Percentiles rank a stretch among this genome's conserved stretches.
Evolutionary conservation across 2,888 invertebrate genomes (phyloP).

Genomic region (Cremastinae sp.): DNA sequence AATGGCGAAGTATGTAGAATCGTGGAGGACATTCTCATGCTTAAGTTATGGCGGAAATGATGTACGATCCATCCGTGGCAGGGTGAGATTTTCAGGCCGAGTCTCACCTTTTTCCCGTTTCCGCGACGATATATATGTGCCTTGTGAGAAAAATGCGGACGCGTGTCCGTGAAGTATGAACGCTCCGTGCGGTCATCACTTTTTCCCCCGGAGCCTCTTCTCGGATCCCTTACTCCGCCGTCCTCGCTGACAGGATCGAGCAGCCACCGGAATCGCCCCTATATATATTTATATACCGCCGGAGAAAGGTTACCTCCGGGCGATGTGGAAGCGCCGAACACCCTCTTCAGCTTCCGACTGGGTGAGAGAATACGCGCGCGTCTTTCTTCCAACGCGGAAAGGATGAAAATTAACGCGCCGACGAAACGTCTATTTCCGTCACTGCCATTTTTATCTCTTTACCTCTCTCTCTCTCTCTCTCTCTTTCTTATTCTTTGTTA

Average conservation of each 20-base stretch:
- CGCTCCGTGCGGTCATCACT: constrained; percentile 29
- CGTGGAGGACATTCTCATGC: constrained; percentile 65
- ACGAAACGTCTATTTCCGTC: too few species aligned
- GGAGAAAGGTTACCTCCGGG: constrained; percentile 10
- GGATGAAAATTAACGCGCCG: too few species aligned
- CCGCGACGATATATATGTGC: constrained; percentile 70
- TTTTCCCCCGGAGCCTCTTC: constrained; percentile 30
- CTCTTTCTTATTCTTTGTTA: too few species aligned
- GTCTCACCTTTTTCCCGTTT: constrained; percentile 65
- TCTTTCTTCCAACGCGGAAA: too few species aligned
- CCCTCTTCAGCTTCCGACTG: constrained; percentile 34
- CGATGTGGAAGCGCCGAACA: constrained; percentile 2
- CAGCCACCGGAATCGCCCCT: constrained; percentile 14
- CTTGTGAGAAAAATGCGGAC: not conserved
- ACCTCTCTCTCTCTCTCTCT: too few species aligned
- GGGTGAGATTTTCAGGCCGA: not conserved
- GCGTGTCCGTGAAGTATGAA: constrained; percentile 3
- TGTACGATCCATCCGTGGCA: constrained; percentile 74
- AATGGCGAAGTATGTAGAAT: constrained; percentile 46
- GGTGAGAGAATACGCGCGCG: too few species aligned
- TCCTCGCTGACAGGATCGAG: constrained; percentile 45
- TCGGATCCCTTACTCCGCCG: constrained; percentile 42
- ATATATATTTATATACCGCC: constrained; percentile 1
- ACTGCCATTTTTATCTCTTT: too few species aligned
- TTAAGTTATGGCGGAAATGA: constrained; percentile 71